Conservation (phyloP, 2,888 invertebrate genomes). For the Euphydryas editha region DNA sequence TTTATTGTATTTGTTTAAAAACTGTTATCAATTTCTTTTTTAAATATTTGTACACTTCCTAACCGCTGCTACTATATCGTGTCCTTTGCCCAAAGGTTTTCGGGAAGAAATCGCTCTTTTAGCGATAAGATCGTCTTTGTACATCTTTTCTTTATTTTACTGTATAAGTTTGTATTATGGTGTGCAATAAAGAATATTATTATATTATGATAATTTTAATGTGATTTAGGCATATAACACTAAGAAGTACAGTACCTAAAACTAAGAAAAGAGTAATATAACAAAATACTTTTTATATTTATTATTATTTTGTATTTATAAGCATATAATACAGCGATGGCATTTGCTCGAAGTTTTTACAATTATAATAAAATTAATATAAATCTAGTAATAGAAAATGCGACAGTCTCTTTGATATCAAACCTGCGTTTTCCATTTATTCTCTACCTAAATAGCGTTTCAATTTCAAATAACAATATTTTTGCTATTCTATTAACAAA, state of each 20-base stretch:
- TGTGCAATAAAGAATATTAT: too few species aligned
- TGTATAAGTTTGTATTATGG: too few species aligned
- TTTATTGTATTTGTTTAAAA: too few species aligned
- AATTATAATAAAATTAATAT: background rate
- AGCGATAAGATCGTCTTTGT: too few species aligned
- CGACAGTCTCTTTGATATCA: background rate
- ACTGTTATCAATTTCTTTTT: too few species aligned
- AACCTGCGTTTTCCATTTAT: background rate
- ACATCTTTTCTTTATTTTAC: too few species aligned
- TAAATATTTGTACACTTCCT: too few species aligned
- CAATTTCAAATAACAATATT: background rate
- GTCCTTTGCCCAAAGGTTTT: too few species aligned
- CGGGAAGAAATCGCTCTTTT: too few species aligned
- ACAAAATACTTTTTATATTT: background rate
- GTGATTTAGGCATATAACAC: too few species aligned
- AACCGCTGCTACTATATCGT: too few species aligned
- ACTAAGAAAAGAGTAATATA: background rate
- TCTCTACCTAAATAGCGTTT: background rate
- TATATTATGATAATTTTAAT: too few species aligned
- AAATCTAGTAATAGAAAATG: background rate
- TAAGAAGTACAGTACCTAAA: background rate
- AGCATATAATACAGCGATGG: slow-evolving; percentile 2
- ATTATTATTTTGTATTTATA: slow-evolving; percentile 1
- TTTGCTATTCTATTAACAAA: background rate
- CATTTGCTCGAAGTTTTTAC: slow-evolving; percentile 1